Evolutionary conservation across 2,888 invertebrate species (phyloP).

Genomic region (Cephus pygmeus): DNA sequence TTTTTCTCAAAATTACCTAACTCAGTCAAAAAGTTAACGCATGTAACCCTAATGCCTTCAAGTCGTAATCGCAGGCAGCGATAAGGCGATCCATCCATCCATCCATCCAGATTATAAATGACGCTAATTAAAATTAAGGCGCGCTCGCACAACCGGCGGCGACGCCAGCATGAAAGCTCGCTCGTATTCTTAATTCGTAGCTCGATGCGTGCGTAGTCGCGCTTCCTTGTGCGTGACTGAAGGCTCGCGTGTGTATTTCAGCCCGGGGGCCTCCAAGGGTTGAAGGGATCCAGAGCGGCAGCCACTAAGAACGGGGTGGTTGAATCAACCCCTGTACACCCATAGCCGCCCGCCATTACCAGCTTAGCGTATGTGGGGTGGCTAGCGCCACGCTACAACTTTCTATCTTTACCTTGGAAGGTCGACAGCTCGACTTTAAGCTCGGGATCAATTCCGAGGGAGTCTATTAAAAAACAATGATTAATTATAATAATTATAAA

Average conservation of each 20-base stretch:
- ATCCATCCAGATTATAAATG: conserved; percentile 36
- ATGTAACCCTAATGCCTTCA: conserved; percentile 16
- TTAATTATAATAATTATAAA: background rate
- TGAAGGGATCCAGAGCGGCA: background rate
- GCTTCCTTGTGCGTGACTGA: conserved; percentile 29
- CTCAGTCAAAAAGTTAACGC: background rate
- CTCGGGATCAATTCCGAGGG: background rate
- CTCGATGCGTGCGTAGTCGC: conserved; percentile 30
- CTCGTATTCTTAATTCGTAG: conserved; percentile 35
- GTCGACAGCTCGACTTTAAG: background rate
- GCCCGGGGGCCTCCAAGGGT: background rate
- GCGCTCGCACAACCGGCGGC: conserved; percentile 22
- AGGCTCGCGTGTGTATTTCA: conserved; percentile 33
- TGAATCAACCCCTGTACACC: conserved; percentile 16
- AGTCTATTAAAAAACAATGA: background rate
- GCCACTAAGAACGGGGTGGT: background rate
- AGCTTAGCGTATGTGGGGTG: conserved; percentile 45
- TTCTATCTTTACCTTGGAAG: background rate
- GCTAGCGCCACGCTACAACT: background rate
- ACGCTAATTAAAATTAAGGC: conserved; percentile 42
- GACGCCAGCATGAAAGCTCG: conserved; percentile 31
- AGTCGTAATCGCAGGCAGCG: conserved; percentile 10
- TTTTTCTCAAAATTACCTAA: background rate
- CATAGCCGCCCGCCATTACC: conserved; percentile 39
- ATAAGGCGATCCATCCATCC: conserved; percentile 15